phyloP scores from a whole-genome alignment of 2,113 vertebrate species.

The Delphinus delphis region DNA sequence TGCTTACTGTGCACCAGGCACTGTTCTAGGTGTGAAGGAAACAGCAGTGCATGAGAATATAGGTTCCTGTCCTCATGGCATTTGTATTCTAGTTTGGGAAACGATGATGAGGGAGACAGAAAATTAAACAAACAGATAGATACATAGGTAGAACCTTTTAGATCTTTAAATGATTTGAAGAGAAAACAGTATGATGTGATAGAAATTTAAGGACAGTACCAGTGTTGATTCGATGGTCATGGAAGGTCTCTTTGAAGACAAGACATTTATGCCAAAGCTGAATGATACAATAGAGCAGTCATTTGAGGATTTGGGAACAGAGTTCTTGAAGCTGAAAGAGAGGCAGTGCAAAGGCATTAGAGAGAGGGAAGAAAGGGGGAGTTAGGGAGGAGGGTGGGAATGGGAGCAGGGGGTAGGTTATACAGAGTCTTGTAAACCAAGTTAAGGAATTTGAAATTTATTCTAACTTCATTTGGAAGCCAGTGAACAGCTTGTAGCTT shows the following conservation, averaged over 20 bases:
- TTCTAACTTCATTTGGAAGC: not conserved
- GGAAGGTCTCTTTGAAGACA: not conserved
- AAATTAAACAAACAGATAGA: not conserved
- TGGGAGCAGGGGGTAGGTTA: not conserved
- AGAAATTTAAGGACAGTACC: not conserved
- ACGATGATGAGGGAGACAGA: not conserved
- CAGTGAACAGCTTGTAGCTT: not conserved
- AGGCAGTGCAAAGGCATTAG: not conserved
- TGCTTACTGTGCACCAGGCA: not conserved
- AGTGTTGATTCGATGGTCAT: not conserved
- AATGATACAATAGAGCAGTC: not conserved
- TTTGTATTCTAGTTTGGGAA: not conserved
- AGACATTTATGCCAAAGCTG: not conserved
- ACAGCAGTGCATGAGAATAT: not conserved
- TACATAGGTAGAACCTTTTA: not conserved
- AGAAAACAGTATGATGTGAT: not conserved
- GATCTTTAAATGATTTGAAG: not conserved
- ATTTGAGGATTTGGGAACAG: not conserved
- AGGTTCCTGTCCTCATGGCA: not conserved
- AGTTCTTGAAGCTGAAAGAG: constrained; percentile 24
- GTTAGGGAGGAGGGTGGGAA: not conserved
- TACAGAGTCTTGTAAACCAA: not conserved
- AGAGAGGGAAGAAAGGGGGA: not conserved
- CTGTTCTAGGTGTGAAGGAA: not conserved
- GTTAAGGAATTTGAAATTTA: not conserved